phyloP scores from a whole-genome alignment of 2,888 invertebrate genomes.

The Terebella lapidaria region DNA sequence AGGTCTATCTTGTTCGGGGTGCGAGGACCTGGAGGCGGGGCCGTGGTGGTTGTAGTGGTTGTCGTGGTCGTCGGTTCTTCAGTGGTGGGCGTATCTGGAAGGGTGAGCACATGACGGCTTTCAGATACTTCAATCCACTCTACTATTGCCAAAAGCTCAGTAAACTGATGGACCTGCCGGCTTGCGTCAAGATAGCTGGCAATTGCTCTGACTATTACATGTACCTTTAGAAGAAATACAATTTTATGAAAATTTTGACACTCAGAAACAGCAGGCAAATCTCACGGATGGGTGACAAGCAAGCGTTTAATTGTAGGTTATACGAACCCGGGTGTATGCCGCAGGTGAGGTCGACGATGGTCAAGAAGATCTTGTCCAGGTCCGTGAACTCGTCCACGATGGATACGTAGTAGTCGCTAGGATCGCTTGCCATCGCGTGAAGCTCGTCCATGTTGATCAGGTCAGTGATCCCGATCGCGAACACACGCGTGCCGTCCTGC shows the following conservation, averaged over 20 bases:
- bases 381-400: neutral
- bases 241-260: too few species aligned
- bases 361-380: neutral
- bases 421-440: neutral
- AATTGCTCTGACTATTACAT: too few species aligned
- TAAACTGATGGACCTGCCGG: too few species aligned
- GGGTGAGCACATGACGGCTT: too few species aligned
- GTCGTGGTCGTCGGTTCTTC: neutral
- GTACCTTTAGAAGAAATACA: too few species aligned
- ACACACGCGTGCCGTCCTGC: neutral
- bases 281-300: too few species aligned
- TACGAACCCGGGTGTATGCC: neutral
- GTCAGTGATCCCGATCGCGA: neutral
- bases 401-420: neutral
- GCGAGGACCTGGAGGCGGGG: neutral
- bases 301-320: too few species aligned
- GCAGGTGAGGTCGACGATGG: neutral
- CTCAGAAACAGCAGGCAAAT: too few species aligned
- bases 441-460: neutral
- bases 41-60: neutral
- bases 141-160: too few species aligned
- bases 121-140: too few species aligned
- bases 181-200: too few species aligned
- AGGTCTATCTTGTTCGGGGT: neutral
- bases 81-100: neutral